Base-by-base conservation (phyloP, 92 coral and sea anemone species). In the Porites divaricata region DNA sequence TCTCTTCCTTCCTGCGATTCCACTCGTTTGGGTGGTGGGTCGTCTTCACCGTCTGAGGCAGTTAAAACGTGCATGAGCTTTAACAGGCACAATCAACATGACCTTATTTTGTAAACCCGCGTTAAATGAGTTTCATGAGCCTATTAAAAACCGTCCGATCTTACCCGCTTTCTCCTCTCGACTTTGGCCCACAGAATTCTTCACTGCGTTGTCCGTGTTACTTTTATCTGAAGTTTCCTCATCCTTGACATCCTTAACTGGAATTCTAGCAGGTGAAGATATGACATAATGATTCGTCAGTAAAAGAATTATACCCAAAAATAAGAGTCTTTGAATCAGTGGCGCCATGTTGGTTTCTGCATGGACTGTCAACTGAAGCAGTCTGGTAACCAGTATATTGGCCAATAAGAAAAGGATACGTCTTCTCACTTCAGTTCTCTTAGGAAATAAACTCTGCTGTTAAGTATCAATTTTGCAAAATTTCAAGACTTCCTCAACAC, bases 391-490 rank as follows among this genome's bases (percentile, higher is more conserved):
- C 45, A 79, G 76, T 53, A 8, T 35, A 62, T 72, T 72, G 70
- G 63, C 98, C 98, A 94, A 94, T 94, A 85, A 80, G 57, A 87
- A 77, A 81, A 11, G 83, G 92, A 85, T 92, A 92, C 98, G 98
- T 94, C 88, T 71, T 68, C 22, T 51, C 66, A 63, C 12, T 51
- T 49, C 72, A 49, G 49, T 50, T 22, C 61, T 78, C 69, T 63
- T 28, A 28, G 41, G 41, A 28, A 28, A 2, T 24, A 0, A 68
- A 26, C 41, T 14, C 21, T 19, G 65, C 16, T 8, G 59, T 54
- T 8, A 11, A 54, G 59, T 54, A 15, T 11, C 16, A 54, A 54
- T 11, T 54, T 35, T 35, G 45, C 45, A 35, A 35, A 35, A 35
- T 35, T 35, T 6, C 6, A 35, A 35, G 45, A 35, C 15, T 19